Evolutionary conservation across 1,140 invertebrate species (phyloP).

Genomic region (Neuroterus valhalla): DNA sequence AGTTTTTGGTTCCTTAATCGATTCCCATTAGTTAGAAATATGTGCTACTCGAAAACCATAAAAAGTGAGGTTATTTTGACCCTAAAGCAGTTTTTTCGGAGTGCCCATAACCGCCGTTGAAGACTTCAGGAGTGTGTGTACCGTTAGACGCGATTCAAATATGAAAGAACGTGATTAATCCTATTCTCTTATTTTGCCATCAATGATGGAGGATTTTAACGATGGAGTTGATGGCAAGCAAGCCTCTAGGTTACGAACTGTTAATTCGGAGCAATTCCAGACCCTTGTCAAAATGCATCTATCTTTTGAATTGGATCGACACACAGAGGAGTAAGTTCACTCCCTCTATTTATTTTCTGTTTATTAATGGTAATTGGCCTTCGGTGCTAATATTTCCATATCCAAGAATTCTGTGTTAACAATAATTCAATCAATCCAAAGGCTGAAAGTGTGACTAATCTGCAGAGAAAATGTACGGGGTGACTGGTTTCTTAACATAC

Average conservation of each 20-base stretch:
- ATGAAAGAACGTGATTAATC: background rate
- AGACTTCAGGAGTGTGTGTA: background rate
- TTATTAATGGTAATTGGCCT: background rate
- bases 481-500: too few relatives aligned
- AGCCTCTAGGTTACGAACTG: conserved; percentile 80
- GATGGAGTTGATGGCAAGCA: conserved; percentile 73
- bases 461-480: too few relatives aligned
- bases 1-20: background rate
- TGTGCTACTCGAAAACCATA: background rate
- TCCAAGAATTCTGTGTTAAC: too few relatives aligned
- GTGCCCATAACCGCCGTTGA: conserved; percentile 7
- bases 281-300: conserved; percentile 94
- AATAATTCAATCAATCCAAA: too few relatives aligned
- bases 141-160: conserved; percentile 19
- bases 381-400: too few relatives aligned
- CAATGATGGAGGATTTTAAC: conserved; percentile 71
- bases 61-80: conserved; percentile 23
- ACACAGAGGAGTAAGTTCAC: conserved; percentile 85
- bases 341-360: conserved; percentile 35
- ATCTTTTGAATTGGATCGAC: conserved; percentile 89
- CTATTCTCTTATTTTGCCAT: background rate
- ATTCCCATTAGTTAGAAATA: background rate
- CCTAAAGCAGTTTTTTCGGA: background rate
- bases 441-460: too few relatives aligned
- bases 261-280: conserved; percentile 89